Evolutionary conservation across 1,140 invertebrate genomes (phyloP).

Genomic region (Triops longicaudatus): DNA sequence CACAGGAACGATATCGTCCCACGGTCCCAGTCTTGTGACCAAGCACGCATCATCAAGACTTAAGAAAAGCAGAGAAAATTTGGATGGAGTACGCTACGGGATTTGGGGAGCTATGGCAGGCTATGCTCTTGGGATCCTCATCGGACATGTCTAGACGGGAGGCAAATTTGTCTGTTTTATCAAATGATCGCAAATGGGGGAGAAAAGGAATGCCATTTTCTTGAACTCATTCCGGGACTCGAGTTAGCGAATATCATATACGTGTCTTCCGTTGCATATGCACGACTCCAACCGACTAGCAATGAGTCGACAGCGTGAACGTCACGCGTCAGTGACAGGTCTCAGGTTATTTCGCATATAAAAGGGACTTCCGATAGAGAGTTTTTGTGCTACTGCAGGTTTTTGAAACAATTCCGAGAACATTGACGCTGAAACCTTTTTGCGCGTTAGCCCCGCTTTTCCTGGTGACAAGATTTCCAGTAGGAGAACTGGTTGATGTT

Average conservation of each 20-base stretch:
- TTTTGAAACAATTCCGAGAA: neutral
- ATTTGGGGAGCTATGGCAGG: no score
- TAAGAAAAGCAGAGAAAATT: neutral
- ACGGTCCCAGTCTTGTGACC: neutral
- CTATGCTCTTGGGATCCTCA: neutral
- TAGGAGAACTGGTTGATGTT: neutral
- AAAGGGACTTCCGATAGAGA: neutral
- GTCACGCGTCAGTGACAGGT: slow-evolving; percentile 4
- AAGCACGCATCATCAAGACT: neutral
- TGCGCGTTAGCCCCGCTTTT: neutral
- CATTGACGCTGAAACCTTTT: neutral
- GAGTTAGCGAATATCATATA: neutral
- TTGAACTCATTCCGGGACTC: neutral
- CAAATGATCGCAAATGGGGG: neutral
- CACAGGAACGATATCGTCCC: neutral
- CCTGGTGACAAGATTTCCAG: neutral
- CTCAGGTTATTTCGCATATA: slow-evolving; percentile 10
- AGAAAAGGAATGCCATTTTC: neutral
- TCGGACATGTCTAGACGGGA: neutral
- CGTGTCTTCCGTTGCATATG: neutral
- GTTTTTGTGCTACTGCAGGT: neutral
- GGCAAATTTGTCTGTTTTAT: neutral
- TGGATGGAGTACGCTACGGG: neutral
- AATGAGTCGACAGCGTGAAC: neutral
- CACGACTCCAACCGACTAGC: neutral